Evolutionary conservation across 2,797 vertebrate species (phyloP).

Genomic region (Danio tinwini): DNA sequence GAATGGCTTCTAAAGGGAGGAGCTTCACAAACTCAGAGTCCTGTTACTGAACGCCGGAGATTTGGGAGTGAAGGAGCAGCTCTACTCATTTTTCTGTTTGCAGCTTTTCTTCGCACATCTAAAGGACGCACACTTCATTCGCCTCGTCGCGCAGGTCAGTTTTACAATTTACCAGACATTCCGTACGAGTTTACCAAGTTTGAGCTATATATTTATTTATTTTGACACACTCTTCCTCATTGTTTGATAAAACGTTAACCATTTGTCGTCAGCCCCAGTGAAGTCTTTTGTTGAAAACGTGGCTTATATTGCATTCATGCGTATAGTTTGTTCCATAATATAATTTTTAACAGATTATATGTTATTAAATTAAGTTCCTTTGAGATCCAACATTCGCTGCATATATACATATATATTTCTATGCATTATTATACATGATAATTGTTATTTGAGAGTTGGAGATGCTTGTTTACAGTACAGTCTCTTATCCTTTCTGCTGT

Average conservation of each 20-base stretch:
- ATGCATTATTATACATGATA: not conserved
- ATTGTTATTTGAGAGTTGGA: not conserved
- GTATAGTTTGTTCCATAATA: not conserved
- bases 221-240: conserved; percentile 1
- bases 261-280: not conserved
- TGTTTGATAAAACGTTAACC: conserved; percentile 20
- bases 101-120: conserved; percentile 29
- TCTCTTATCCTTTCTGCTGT: not conserved
- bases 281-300: conserved; percentile 14
- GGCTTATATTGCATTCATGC: not conserved
- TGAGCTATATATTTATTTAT: not conserved
- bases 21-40: conserved; percentile 78
- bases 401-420: not conserved
- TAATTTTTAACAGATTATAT: not conserved
- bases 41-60: conserved; percentile 67
- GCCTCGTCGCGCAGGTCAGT: conserved; percentile 42
- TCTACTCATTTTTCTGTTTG: conserved; percentile 11
- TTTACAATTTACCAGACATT: conserved; percentile 7
- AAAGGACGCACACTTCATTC: conserved; percentile 12
- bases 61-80: conserved; percentile 42
- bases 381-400: not conserved
- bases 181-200: not conserved
- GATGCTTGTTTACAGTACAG: not conserved
- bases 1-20: conserved; percentile 85
- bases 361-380: not conserved